Percentiles rank a stretch among this genome's conserved stretches.
phyloP scores from a whole-genome alignment of 2,113 vertebrate genomes.

The Thamnophis sirtalis region DNA sequence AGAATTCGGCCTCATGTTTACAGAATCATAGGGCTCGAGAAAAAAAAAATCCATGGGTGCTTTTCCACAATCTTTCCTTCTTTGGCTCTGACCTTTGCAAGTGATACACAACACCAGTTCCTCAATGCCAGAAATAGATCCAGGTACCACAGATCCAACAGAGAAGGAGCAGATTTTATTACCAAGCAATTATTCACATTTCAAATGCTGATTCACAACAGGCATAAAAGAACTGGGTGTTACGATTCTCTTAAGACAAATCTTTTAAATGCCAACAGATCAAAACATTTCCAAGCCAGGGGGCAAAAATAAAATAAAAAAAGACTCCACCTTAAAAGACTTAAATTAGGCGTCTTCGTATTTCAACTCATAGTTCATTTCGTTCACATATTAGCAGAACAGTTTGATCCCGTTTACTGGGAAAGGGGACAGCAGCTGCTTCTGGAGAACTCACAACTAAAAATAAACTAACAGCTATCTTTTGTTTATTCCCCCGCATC shows the following conservation, averaged over 20 bases:
- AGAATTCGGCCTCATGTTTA: background rate
- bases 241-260: background rate
- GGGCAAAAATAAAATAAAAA: no score
- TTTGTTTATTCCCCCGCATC: background rate
- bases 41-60: background rate
- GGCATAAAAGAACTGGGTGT: slow-evolving; percentile 4
- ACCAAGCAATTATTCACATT: slow-evolving; percentile 33
- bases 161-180: slow-evolving; percentile 21
- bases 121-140: slow-evolving; percentile 24
- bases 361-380: background rate
- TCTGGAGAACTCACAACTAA: background rate
- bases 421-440: background rate
- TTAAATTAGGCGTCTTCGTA: background rate
- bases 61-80: background rate
- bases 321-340: background rate
- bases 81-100: background rate
- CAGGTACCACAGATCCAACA: background rate
- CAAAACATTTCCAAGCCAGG: background rate
- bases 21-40: background rate
- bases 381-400: background rate
- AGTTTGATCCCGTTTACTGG: background rate
- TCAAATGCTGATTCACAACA: slow-evolving; percentile 31
- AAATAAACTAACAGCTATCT: background rate
- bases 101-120: slow-evolving; percentile 6
- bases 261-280: background rate